Evolutionary conservation across 2,888 invertebrate species (phyloP).

Genomic region (Lithophane semibrunnea): DNA sequence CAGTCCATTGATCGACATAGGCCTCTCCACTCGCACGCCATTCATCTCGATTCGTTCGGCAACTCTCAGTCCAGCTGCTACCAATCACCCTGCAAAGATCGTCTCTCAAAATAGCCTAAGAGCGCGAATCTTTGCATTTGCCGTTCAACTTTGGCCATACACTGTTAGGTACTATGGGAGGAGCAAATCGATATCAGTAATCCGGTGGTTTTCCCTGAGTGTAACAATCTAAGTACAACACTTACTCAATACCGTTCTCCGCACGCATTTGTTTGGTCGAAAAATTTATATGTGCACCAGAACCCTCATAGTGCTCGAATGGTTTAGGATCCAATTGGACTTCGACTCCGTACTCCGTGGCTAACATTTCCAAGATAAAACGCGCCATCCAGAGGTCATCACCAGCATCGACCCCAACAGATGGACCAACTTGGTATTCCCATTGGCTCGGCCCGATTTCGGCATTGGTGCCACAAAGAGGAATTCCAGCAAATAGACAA

Average conservation of each 20-base stretch:
- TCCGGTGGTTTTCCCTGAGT: background rate
- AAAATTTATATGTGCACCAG: conserved; percentile 99
- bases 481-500: conserved; percentile 98
- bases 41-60: background rate
- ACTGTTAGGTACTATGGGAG: background rate
- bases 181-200: background rate
- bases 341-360: conserved; percentile 97
- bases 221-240: conserved; percentile 58
- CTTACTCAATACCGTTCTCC: conserved; percentile 95
- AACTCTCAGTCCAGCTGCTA: background rate
- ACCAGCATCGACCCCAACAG: conserved; percentile 95
- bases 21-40: background rate
- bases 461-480: conserved; percentile 98
- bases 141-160: background rate
- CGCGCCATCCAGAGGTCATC: conserved; percentile 97
- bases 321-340: conserved; percentile 90
- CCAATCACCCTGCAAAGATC: no score
- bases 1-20: background rate
- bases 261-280: conserved; percentile 98
- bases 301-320: conserved; percentile 97
- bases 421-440: conserved; percentile 98
- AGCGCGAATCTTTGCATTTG: background rate
- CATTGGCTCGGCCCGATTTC: conserved; percentile 99
- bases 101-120: background rate
- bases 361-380: conserved; percentile 96